Conservation (phyloP, 2,888 invertebrate species). For the Sinhomidia bicolor region DNA sequence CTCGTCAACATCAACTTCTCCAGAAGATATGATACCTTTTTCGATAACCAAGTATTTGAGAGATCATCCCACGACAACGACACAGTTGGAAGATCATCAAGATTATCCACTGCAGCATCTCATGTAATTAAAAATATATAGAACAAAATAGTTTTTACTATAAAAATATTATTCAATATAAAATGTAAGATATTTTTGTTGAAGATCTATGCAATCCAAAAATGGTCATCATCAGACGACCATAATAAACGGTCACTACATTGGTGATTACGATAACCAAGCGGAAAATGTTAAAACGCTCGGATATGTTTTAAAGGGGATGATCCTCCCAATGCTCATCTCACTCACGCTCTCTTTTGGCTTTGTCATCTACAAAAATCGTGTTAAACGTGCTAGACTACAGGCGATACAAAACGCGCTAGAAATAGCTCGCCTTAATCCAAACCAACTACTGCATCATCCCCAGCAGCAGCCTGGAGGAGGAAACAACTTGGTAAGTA, state of each 20-base stretch:
- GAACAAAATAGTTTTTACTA: no score
- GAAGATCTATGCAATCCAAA: conserved; percentile 4
- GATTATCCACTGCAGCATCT: conserved; percentile 34
- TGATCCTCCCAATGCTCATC: conserved; percentile 72
- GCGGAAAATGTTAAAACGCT: conserved; percentile 49
- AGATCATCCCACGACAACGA: background rate
- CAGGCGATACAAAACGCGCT: conserved; percentile 55
- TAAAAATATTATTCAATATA: no score
- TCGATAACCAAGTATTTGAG: background rate
- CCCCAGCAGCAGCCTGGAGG: background rate
- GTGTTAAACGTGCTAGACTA: conserved; percentile 50
- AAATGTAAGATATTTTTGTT: no score
- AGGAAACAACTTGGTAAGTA: background rate
- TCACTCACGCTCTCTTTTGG: conserved; percentile 65
- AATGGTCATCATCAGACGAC: background rate
- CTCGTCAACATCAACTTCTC: background rate
- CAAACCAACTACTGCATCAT: conserved; percentile 1
- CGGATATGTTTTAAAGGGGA: conserved; percentile 71
- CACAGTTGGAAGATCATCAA: conserved; percentile 43
- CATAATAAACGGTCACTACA: conserved; percentile 4
- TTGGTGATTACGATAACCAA: background rate
- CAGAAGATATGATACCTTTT: background rate
- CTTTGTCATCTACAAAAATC: conserved; percentile 72
- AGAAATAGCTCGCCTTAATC: conserved; percentile 41
- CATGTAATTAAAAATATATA: background rate